Conservation (phyloP, 2,113 vertebrate species). For the Chascanopsetta lugubris region DNA sequence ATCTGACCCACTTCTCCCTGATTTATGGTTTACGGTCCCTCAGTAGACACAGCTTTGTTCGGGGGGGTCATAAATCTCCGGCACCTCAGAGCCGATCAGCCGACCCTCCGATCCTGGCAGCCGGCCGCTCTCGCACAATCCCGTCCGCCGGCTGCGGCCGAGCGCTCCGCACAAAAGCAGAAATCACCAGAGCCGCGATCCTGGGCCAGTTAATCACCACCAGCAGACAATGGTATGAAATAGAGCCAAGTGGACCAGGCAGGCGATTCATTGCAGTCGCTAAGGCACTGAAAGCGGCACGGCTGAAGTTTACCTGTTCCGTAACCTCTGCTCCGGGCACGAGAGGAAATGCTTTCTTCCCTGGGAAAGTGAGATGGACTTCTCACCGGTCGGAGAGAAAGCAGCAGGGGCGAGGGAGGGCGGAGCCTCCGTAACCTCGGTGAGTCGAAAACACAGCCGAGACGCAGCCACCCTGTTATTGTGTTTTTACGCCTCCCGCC, state of each 20-base stretch:
- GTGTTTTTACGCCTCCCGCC: conserved; percentile 1
- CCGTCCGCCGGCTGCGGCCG: conserved; percentile 31
- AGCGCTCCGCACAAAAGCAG: conserved; percentile 54
- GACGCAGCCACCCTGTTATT: conserved; percentile 13
- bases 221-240: conserved; percentile 53
- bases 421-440: neutral
- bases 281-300: conserved; percentile 41
- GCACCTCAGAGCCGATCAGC: conserved; percentile 67
- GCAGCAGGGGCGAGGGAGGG: neutral
- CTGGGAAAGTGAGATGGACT: conserved; percentile 36
- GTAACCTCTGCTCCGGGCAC: conserved; percentile 2
- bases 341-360: neutral
- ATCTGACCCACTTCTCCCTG: conserved; percentile 79
- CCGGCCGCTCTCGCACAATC: conserved; percentile 8
- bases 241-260: conserved; percentile 37
- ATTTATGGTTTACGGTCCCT: conserved; percentile 75
- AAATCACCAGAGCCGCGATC: conserved; percentile 41
- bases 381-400: conserved; percentile 17
- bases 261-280: conserved; percentile 33
- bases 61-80: conserved; percentile 80
- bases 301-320: conserved; percentile 35
- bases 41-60: conserved; percentile 76
- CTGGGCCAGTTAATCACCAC: conserved; percentile 61
- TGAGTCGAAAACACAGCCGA: neutral
- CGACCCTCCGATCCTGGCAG: conserved; percentile 63